Base-by-base conservation (phyloP, 1,140 invertebrate genomes). In the Bombus cullumanus region DNA sequence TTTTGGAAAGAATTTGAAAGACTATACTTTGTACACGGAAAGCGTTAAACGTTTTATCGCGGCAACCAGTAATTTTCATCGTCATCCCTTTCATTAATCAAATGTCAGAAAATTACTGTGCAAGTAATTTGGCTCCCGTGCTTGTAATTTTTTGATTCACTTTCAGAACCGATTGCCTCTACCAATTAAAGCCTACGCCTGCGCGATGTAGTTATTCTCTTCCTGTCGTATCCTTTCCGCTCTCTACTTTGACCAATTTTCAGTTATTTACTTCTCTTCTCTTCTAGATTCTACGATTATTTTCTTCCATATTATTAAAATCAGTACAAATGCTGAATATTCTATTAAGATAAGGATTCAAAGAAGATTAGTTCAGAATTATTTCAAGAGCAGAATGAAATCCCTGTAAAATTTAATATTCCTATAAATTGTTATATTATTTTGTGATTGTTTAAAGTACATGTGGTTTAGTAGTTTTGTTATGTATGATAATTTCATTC, bases 141-240 rank as follows among this genome's bases (percentile, higher is more conserved):
- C 10, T 74, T 53, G 73, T 39, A 74, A 74, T 74, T 74, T 74
- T 53, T 53, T 43, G 0, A 53, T 13, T 74, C 72, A 31, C 39
- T 74, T 74, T 74, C 41, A 73, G 41, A 41, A 47, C 25, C 41
- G 41, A 73, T 47, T 47, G n/a, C 18, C 41, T 22, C 18, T 31
- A 31, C 41, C 41, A 74, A 74, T 74, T 74, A 74, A 31, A 74
- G 43, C 41, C 71, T 43, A 9, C 15, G 8, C 15, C 18, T 72
- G 18, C 37, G 5, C 69, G 13, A 28, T 25, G 22, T 25, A n/a
- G 25, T 39, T n/a, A 25, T 28, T n/a, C 39, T 18, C 25, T 10
- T 31, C 34, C 43, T 34, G 22, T 74, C 25, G 3, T 74, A 47
- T 4, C 10, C 10, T 31, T 31, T 53, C 18, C 15, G 8, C 9